These are phyloP conservation scores for Caenorhabditis sp. DNA, from an alignment of 2,888 invertebrate genomes.

Conservation along the genomic window DNA sequence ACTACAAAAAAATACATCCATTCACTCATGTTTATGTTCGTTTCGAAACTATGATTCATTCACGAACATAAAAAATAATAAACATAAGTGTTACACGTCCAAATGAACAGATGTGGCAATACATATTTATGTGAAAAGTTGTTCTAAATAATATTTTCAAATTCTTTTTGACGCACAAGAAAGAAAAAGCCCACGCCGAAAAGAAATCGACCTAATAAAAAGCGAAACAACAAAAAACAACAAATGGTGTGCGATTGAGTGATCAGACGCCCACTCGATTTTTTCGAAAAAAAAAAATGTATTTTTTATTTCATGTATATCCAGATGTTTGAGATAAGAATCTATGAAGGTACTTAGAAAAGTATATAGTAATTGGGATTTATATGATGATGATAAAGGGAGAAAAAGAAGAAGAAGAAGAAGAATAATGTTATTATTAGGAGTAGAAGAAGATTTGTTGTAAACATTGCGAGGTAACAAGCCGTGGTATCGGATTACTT, in stretches of 20 bases:
- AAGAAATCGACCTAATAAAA: neutral
- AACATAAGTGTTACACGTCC: no score
- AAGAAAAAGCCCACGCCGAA: neutral
- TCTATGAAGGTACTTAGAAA: neutral
- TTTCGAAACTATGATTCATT: no score
- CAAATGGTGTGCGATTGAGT: slow-evolving; percentile 7
- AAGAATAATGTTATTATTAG: neutral
- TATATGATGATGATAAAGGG: neutral
- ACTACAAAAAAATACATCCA: no score
- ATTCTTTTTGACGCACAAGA: no score
- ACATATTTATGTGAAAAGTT: no score
- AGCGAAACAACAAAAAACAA: neutral
- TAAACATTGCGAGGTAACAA: slow-evolving; percentile 1
- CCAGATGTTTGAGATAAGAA: neutral
- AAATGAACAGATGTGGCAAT: no score
- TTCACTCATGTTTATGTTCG: no score
- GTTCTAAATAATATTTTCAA: no score
- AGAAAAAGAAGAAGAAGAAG: neutral
- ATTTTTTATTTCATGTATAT: neutral
- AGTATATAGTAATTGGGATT: neutral
- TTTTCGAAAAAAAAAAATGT: neutral
- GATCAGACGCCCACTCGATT: neutral
- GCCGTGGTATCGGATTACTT: neutral
- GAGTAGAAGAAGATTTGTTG: neutral
- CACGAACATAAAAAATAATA: no score